Evolutionary conservation across 2,113 vertebrate species (phyloP).

Genomic region (Heliornis fulica): DNA sequence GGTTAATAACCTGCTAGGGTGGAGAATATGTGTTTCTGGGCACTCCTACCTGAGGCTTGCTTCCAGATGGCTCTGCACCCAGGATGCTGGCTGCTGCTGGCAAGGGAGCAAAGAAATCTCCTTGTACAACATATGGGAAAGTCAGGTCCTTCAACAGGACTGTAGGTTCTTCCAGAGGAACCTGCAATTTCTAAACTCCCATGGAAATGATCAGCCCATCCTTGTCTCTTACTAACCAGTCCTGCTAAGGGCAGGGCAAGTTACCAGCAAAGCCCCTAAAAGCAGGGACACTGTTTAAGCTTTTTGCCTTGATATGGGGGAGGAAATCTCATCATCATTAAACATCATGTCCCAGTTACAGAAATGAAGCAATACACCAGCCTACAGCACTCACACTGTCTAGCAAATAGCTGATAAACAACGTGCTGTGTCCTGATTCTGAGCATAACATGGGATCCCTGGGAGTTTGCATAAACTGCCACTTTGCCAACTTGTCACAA

Average conservation of each 20-base stretch:
- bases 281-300: background rate
- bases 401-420: background rate
- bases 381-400: background rate
- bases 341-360: background rate
- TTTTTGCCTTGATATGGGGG: too few relatives aligned
- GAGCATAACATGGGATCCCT: accelerated
- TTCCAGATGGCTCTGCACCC: background rate
- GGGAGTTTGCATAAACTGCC: background rate
- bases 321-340: background rate
- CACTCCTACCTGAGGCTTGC: background rate
- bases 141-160: background rate
- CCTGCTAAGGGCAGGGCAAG: background rate
- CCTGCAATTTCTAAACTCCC: background rate
- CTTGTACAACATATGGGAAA: background rate
- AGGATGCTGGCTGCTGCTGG: background rate
- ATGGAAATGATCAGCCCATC: background rate
- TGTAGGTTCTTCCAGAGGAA: background rate
- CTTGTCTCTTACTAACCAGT: background rate
- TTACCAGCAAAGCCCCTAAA: background rate
- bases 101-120: background rate
- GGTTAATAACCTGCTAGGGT: background rate
- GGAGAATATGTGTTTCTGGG: background rate
- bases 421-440: background rate
- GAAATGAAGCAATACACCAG: accelerated
- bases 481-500: background rate